Percentiles rank a stretch among this genome's conserved stretches.
phyloP scores from a whole-genome alignment of 2,113 vertebrate species.

The Neogale vison region DNA sequence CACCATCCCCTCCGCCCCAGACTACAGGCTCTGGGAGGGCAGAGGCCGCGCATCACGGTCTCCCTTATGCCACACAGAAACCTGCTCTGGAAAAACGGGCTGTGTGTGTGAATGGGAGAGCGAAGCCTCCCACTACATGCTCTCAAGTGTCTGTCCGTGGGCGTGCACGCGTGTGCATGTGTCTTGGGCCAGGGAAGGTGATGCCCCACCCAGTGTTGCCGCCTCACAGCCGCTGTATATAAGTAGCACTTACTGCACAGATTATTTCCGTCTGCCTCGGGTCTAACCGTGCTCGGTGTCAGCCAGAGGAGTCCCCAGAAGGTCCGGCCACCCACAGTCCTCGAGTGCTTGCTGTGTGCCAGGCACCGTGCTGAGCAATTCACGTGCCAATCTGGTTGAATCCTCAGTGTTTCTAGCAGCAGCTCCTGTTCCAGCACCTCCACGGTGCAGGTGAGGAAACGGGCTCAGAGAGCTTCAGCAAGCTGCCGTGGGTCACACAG shows the following conservation, averaged over 20 bases:
- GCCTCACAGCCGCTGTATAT: not conserved
- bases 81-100: not conserved
- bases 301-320: not conserved
- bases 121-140: conserved; percentile 3
- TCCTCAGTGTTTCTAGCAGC: not conserved
- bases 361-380: not conserved
- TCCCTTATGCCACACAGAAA: fast-evolving
- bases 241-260: not conserved
- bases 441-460: not conserved
- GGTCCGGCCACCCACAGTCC: not conserved
- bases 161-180: not conserved
- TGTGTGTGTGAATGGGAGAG: not conserved
- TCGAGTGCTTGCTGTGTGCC: not conserved
- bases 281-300: not conserved
- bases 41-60: not conserved
- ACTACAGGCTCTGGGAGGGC: not conserved
- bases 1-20: not conserved
- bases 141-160: not conserved
- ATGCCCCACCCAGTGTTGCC: not conserved
- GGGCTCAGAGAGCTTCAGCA: not conserved
- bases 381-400: not conserved
- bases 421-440: not conserved
- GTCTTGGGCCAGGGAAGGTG: not conserved
- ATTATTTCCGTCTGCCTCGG: not conserved
- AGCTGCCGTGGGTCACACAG: not conserved